Evolutionary conservation across 1,140 invertebrate species (phyloP), one percentile per base, ranked within the genome.

Genomic region (Lycorma delicatula): DNA sequence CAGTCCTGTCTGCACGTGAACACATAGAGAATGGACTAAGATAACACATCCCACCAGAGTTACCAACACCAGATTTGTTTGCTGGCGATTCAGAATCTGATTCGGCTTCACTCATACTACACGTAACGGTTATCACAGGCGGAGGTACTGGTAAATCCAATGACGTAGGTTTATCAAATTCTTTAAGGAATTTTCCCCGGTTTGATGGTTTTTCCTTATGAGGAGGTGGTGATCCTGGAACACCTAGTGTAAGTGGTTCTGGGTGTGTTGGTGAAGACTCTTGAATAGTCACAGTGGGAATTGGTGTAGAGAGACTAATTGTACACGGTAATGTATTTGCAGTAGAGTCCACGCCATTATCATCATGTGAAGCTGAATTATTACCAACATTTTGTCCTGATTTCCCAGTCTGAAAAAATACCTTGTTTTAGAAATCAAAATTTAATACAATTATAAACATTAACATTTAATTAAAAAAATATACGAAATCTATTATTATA

Each of bases 1-100:
- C 82, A 13, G 83, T 82, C 63, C 85, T 74, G 63, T 86, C 84
- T 11, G 81, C 77, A 61, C 81, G 70, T 9, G 79, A 75, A 23
- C 81, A 79, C 74, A 85, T 83, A 1, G 83, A 82, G 66, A 87
- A 87, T 6, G 86, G 86, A 68, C 84, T 86, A 28, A 89, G 69
- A 66, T 87, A 88, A 54, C 79, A 80, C 79, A 87, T 84, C 26
- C 81, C 80, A 3, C 72, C 70, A 6, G 59, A 46, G 5, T 16
- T 28, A 13, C 38, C 49, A 3, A 56, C 46, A 1, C 56, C 58
- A 7, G 54, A 52, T 23, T 60, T 54, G 6, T 25, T 53, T 1
- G 62, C 59, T 9, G 27, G 76, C 70, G 11, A 67, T 60, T 86
- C 83, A 28, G 75, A 72, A 64, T 87, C 85, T 1, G 84, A 87